Conservation (phyloP, 2,113 vertebrate species). For the Ptyas mucosa region DNA sequence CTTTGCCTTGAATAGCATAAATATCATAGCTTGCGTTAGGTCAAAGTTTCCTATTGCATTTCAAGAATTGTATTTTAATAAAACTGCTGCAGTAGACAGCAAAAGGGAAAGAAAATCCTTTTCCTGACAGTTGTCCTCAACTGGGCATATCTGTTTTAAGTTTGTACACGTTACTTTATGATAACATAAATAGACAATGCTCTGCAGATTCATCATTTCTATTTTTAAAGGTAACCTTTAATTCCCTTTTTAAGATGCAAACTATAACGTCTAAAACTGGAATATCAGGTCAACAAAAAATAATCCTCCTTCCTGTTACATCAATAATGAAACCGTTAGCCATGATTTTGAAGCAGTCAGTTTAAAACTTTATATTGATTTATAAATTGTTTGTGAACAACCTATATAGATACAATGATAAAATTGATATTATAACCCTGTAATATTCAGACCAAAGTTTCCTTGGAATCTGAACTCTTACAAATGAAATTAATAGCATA, state of each 20-base stretch:
- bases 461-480: neutral
- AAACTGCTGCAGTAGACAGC: neutral
- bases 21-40: neutral
- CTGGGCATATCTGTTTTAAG: neutral
- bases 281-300: neutral
- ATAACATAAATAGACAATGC: neutral
- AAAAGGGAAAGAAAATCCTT: neutral
- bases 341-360: neutral
- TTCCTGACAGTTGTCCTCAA: neutral
- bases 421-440: neutral
- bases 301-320: neutral
- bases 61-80: neutral
- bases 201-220: neutral
- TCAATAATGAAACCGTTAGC: neutral
- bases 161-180: neutral
- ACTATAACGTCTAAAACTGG: neutral
- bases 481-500: neutral
- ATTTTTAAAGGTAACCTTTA: neutral
- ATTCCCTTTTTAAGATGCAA: neutral
- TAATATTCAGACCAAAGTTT: neutral
- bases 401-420: neutral
- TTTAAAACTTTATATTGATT: neutral
- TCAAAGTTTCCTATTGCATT: neutral
- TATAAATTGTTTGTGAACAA: neutral
- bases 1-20: neutral